Base-by-base conservation (phyloP, 2,113 vertebrate genomes). In the Malurus elegans region DNA sequence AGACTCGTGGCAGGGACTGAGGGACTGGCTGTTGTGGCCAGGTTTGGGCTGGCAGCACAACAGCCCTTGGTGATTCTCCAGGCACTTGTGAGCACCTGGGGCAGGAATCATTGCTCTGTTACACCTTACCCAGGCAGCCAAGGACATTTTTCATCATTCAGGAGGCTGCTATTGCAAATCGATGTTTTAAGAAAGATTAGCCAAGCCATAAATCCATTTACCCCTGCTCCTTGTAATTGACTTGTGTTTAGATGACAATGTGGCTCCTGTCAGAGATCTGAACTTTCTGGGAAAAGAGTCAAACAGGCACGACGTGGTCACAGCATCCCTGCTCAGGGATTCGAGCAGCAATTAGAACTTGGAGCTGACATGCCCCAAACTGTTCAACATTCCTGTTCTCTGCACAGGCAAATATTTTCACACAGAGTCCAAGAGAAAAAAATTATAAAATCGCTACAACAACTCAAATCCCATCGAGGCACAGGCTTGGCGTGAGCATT, bases 121-220 rank as follows among this genome's bases (percentile, higher is more conserved):
- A 80, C 60, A 53, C 31, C 31, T 51, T 31, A 62, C 9, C 23
- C 64, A 89, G 54, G 50, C 74, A 76, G 70, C 86, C 85, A 93
- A 86, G 50, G 32, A n/a, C 70, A 69, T 88, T 88, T 86, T 88
- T 84, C 92, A 91, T 86, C 65, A 93, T 84, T 88, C 75, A 71
- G 75, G 58, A 86, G 56, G 44, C 5, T 80, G 69, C 29, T 96
- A 76, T 87, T 78, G 56, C 44, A 85, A 71, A 75, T 84, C 21
- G 15, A 38, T 86, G 57, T 51, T 90, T 88, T 81, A 83, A 83
- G 85, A 76, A 87, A 81, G 54, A 91, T 86, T 78, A 86, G 73
- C 79, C 65, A 79, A 88, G 80, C 38, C 60, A 88, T 87, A 67
- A 89, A 90, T 93, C 78, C 28, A 32, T 83, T 88, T 86, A 28